Evolutionary conservation across 2,888 invertebrate species (phyloP), one percentile per base, ranked within the genome.

Genomic region (Nasonia oneida): DNA sequence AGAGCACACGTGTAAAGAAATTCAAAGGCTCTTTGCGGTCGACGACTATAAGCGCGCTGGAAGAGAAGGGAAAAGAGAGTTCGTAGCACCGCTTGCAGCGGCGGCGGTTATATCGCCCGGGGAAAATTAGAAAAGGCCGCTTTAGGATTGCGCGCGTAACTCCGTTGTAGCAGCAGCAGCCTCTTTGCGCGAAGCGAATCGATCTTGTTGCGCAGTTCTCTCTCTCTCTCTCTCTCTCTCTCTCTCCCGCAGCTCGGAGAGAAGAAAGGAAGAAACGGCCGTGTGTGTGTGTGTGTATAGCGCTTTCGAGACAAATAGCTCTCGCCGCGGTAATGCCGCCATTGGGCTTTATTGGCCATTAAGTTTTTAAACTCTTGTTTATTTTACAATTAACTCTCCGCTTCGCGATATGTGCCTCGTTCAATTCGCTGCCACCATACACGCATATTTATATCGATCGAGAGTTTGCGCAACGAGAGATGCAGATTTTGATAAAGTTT

Each of bases 41-140:
- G 57, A 61, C n/a, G n/a, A 61, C 57, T 18, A 33, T 15, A 10
- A 6, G 64, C 61, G n/a, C 57, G 57, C 14, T 0, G 4, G 15
- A 18, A 42, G 39, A 12, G 71, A 42, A 73, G 42, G 39, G 42
- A 73, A 47, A 42, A 73, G 39, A 42, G 76, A 57, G 57, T 61
- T 57, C 37, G 29, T 77, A 76, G 3, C 10, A 15, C 57, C 18
- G 12, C 15, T 6, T 57, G 33, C 33, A 15, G 23, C 23, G 23
- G 23, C 23, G 23, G 37, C 50, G 33, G n/a, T 8, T 57, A 64
- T n/a, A n/a, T 81, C 79, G 67, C 33, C 64, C 50, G 42, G 84
- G 50, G 84, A 84, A 84, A 84, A 84, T 84, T 84, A 80, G 80
- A 84, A 84, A 80, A 74, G 79, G 53, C 84, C 39, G 83, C 78